Percentiles rank a stretch among this genome's conserved stretches.
These are phyloP conservation scores for Caenorhabditis sp. DNA, from an alignment of 2,888 invertebrate species.

Conservation along the genomic window DNA sequence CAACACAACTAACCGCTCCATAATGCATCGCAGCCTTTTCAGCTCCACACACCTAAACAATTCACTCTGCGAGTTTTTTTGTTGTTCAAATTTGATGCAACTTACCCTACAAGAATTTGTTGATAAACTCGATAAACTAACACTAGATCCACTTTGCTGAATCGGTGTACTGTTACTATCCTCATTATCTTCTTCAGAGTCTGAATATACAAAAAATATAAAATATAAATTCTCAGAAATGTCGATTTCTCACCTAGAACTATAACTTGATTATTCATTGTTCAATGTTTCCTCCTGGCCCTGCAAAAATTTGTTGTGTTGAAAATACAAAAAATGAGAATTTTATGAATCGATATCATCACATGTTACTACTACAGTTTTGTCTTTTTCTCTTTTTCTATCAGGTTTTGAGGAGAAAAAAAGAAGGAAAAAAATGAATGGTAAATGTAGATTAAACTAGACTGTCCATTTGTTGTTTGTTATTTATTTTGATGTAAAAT, in stretches of 20 bases:
- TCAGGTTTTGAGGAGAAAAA: neutral
- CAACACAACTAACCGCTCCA: constrained; percentile 57
- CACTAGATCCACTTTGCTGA: neutral
- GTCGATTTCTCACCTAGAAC: too few species aligned
- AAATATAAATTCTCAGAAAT: too few species aligned
- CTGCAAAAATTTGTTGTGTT: neutral
- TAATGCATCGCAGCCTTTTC: constrained; percentile 63
- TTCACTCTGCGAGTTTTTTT: neutral
- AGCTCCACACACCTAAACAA: constrained; percentile 59
- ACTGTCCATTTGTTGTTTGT: neutral
- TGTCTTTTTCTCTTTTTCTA: neutral
- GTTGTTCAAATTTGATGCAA: neutral
- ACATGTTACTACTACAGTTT: constrained; percentile 1
- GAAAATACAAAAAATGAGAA: neutral
- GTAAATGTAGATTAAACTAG: neutral
- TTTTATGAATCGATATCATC: neutral
- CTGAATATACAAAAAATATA: constrained; percentile 10
- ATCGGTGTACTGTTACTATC: constrained; percentile 9
- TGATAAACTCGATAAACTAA: constrained; percentile 1
- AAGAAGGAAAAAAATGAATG: neutral
- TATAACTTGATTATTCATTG: too few species aligned
- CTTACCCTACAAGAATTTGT: constrained; percentile 15
- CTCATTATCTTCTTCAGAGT: constrained; percentile 35
- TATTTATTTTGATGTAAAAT: neutral
- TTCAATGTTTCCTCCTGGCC: too few species aligned